phyloP scores from a whole-genome alignment of 2,888 invertebrate species.

The Dendrolimus houi region DNA sequence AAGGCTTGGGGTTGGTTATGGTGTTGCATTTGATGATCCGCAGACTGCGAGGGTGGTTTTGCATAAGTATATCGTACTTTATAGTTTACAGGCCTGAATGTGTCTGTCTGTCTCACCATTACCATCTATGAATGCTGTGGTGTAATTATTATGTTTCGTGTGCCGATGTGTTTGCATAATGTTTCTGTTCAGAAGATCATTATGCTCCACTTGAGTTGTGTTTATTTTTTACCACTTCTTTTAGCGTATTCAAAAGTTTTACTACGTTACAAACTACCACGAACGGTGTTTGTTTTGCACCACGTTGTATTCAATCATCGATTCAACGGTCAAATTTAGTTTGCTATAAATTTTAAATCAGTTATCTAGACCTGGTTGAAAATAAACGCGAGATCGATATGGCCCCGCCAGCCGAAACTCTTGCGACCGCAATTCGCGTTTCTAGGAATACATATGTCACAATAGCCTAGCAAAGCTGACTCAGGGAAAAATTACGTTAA shows the following conservation, averaged over 20 bases:
- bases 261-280: too few relatives aligned
- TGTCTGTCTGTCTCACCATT: constrained; percentile 51
- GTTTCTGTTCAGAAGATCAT: background rate
- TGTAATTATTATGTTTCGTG: constrained; percentile 53
- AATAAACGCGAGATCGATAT: constrained; percentile 59
- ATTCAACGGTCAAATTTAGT: constrained; percentile 30
- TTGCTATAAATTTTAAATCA: constrained; percentile 55
- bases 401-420: constrained; percentile 28
- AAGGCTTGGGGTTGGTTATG: constrained; percentile 67
- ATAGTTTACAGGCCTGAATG: constrained; percentile 46
- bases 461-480: constrained; percentile 14
- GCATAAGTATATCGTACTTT: constrained; percentile 53
- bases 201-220: background rate
- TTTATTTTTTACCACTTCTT: too few relatives aligned
- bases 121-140: constrained; percentile 59
- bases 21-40: constrained; percentile 62
- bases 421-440: constrained; percentile 21
- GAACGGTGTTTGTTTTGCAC: background rate
- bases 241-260: too few relatives aligned
- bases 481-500: constrained; percentile 19
- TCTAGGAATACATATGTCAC: constrained; percentile 7
- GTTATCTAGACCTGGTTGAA: constrained; percentile 41
- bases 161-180: constrained; percentile 22
- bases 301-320: constrained; percentile 22
- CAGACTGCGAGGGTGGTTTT: constrained; percentile 58